These are phyloP conservation scores for Acronicta aceris DNA, from an alignment of 2,888 invertebrate species.

Conservation along the genomic window DNA sequence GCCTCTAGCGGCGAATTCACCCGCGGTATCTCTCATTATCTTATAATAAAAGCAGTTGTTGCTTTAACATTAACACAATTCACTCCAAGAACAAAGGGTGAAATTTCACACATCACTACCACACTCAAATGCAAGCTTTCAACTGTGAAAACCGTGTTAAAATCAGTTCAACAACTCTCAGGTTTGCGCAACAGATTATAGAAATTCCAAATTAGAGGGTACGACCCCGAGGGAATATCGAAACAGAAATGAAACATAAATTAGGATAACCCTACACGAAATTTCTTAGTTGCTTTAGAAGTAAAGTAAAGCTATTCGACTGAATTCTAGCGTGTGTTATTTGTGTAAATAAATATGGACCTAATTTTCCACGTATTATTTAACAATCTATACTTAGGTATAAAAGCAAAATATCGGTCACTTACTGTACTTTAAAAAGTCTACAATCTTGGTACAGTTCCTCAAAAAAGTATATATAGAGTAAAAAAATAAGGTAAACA, in stretches of 20 bases:
- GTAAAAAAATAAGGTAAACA: too few species aligned
- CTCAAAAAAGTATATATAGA: too few species aligned
- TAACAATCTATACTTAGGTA: too few species aligned
- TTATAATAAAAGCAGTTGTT: background rate
- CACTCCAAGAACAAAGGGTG: constrained; percentile 23
- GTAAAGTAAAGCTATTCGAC: too few species aligned
- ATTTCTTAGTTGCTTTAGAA: background rate
- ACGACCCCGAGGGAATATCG: background rate
- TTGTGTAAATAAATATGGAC: too few species aligned
- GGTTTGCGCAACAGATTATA: constrained; percentile 35
- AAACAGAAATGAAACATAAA: constrained; percentile 14
- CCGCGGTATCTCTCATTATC: too few species aligned
- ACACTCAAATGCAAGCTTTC: constrained; percentile 28
- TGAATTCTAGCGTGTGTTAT: too few species aligned
- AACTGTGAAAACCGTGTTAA: constrained; percentile 39
- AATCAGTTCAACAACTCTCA: constrained; percentile 31
- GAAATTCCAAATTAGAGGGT: constrained; percentile 32
- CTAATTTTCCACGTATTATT: too few species aligned
- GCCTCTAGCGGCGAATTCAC: too few species aligned
- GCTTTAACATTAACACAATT: constrained; percentile 10
- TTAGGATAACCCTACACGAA: background rate
- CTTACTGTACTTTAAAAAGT: too few species aligned
- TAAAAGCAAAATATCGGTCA: too few species aligned
- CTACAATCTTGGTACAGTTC: too few species aligned
- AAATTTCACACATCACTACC: constrained; percentile 39